phyloP scores from a whole-genome alignment of 2,888 invertebrate species.

The Stegophylla sp. region DNA sequence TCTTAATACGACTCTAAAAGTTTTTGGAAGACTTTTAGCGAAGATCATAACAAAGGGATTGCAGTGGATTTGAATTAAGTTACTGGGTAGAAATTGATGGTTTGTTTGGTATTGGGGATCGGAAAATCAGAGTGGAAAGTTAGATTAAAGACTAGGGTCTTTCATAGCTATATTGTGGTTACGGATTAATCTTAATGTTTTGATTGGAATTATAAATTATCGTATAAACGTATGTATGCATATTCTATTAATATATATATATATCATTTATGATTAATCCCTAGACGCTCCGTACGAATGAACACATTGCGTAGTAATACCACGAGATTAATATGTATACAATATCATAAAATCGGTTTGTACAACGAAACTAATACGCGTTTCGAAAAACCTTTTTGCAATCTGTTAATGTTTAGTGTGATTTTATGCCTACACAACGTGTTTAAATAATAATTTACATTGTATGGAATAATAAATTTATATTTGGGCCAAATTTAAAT shows the following conservation, averaged over 20 bases:
- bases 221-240: too few species aligned
- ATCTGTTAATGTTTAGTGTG: not conserved
- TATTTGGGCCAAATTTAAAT: not conserved
- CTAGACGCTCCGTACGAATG: not conserved
- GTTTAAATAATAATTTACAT: not conserved
- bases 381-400: not conserved
- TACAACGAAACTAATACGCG: too few species aligned
- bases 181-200: constrained; percentile 6
- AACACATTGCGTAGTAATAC: not conserved
- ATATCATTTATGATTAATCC: not conserved
- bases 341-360: not conserved
- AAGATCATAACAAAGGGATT: constrained; percentile 18
- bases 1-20: constrained; percentile 10
- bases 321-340: not conserved
- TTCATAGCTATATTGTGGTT: not conserved
- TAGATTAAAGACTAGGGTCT: constrained; percentile 23
- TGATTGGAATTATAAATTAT: constrained; percentile 28
- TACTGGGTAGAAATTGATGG: constrained; percentile 18
- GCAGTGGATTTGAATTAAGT: constrained; percentile 22
- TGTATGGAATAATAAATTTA: not conserved
- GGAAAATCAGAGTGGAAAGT: constrained; percentile 32
- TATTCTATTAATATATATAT: not conserved
- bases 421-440: not conserved
- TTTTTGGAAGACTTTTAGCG: constrained; percentile 11
- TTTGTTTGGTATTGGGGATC: constrained; percentile 10